These are phyloP conservation scores for Craniophora ligustri DNA, from an alignment of 2,888 invertebrate species.

Conservation along the genomic window DNA sequence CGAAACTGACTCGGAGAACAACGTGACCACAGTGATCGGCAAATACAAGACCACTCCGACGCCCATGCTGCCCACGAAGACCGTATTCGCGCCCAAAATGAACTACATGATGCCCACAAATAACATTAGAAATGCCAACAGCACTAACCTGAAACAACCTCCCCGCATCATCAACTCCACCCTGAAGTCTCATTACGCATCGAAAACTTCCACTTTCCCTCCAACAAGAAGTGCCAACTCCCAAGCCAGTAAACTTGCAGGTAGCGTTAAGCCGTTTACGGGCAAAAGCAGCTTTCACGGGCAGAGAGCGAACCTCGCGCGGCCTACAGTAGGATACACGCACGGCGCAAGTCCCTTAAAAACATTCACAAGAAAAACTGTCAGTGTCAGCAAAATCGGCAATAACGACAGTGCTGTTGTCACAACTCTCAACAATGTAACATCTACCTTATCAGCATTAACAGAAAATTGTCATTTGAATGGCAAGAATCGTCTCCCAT, in stretches of 20 bases:
- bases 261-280: constrained; percentile 74
- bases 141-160: constrained; percentile 79
- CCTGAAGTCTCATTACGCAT: constrained; percentile 76
- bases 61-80: constrained; percentile 80
- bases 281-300: constrained; percentile 81
- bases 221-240: constrained; percentile 83
- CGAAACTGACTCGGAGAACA: constrained; percentile 81
- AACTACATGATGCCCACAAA: constrained; percentile 85
- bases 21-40: constrained; percentile 81
- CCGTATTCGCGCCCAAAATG: constrained; percentile 79
- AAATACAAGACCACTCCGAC: constrained; percentile 83
- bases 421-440: constrained; percentile 74
- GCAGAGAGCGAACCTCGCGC: constrained; percentile 81
- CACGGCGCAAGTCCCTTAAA: constrained; percentile 79
- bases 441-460: constrained; percentile 79
- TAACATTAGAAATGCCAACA: constrained; percentile 79
- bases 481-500: constrained; percentile 79
- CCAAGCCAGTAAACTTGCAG: constrained; percentile 71
- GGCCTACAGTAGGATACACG: constrained; percentile 74
- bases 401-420: constrained; percentile 69
- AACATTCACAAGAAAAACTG: constrained; percentile 77
- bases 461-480: constrained; percentile 85
- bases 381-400: constrained; percentile 64
- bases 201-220: constrained; percentile 84
- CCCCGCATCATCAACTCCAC: constrained; percentile 71